Percentiles rank a stretch among this genome's conserved stretches.
Evolutionary conservation across 2,888 invertebrate genomes (phyloP).

Genomic region (Octodonta nipae): DNA sequence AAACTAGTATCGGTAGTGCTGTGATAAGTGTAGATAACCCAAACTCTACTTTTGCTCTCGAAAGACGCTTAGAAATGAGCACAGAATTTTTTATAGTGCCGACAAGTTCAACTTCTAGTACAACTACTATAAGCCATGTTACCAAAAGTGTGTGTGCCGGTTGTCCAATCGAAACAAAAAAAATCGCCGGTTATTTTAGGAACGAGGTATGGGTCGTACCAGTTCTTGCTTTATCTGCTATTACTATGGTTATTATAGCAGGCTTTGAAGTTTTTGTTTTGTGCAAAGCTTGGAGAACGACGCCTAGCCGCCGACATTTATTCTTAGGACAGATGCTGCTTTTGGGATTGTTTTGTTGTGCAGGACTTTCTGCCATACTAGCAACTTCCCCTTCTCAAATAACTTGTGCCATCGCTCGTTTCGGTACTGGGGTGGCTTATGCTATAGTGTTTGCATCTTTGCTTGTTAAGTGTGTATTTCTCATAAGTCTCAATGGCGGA

Average conservation of each 20-base stretch:
- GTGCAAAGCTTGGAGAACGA: constrained; percentile 70
- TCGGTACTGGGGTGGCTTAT: constrained; percentile 70
- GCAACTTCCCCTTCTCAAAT: constrained; percentile 65
- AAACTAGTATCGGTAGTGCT: too few species aligned
- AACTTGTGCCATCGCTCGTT: constrained; percentile 69
- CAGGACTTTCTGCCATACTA: constrained; percentile 64
- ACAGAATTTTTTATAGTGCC: constrained; percentile 67
- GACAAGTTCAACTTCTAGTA: constrained; percentile 17
- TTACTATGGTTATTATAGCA: constrained; percentile 72
- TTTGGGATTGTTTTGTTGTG: constrained; percentile 68
- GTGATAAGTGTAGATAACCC: too few species aligned
- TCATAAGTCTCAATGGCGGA: constrained; percentile 79
- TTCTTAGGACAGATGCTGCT: constrained; percentile 78
- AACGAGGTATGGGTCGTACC: constrained; percentile 85
- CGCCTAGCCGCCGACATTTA: constrained; percentile 70
- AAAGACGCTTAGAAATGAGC: constrained; percentile 59
- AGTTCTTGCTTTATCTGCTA: constrained; percentile 67
- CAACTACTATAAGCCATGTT: constrained; percentile 13
- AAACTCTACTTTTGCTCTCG: too few species aligned
- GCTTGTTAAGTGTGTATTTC: constrained; percentile 85
- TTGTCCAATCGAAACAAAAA: constrained; percentile 15
- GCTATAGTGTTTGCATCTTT: constrained; percentile 81
- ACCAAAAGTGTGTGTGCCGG: constrained; percentile 31
- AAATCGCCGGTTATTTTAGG: constrained; percentile 34
- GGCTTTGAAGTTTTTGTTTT: constrained; percentile 83